These are phyloP conservation scores for Chrysemys picta DNA, from an alignment of 2,113 vertebrate species.

Conservation along the genomic window DNA sequence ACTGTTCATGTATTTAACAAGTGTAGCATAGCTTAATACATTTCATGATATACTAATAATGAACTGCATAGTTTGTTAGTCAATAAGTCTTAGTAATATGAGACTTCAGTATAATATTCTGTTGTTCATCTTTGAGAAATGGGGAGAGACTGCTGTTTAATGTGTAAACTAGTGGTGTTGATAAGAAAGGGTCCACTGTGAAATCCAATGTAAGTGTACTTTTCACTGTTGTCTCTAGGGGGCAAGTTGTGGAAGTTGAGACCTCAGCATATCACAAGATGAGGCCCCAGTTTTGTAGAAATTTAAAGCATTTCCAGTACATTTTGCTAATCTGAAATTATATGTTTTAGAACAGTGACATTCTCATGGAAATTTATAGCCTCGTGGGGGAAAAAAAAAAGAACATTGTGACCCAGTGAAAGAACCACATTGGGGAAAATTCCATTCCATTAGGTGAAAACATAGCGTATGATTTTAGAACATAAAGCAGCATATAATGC, in stretches of 20 bases:
- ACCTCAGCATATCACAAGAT: neutral
- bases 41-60: slow-evolving; percentile 3
- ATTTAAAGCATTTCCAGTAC: neutral
- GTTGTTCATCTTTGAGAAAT: neutral
- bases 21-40: slow-evolving; percentile 37
- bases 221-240: neutral
- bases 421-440: slow-evolving; percentile 26
- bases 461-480: neutral
- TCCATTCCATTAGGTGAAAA: slow-evolving; percentile 17
- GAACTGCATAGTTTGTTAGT: slow-evolving; percentile 4
- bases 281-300: neutral
- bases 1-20: slow-evolving; percentile 34
- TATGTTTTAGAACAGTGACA: neutral
- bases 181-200: neutral
- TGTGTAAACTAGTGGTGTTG: neutral
- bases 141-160: neutral
- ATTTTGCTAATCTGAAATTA: neutral
- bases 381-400: slow-evolving; percentile 14
- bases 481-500: neutral
- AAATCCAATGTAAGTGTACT: neutral
- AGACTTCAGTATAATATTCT: neutral
- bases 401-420: neutral
- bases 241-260: neutral
- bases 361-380: neutral
- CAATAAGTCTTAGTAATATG: slow-evolving; percentile 20